Evolutionary conservation across 1,140 invertebrate genomes (phyloP).

Genomic region (Cyclargus thomasi): DNA sequence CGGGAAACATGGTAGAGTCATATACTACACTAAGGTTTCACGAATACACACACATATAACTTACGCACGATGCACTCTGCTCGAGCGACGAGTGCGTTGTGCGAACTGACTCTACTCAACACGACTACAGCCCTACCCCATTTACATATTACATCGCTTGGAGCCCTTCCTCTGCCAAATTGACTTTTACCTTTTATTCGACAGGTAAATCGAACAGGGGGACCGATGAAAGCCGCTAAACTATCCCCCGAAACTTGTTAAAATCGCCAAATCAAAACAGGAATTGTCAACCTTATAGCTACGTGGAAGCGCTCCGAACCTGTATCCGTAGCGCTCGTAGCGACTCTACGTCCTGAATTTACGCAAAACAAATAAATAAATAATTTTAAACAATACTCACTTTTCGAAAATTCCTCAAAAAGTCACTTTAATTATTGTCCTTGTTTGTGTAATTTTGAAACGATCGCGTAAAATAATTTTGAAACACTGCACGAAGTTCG

Average conservation of each 20-base stretch:
- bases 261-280: slow-evolving; percentile 26
- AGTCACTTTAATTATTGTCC: slow-evolving; percentile 42
- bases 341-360: slow-evolving; percentile 31
- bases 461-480: slow-evolving; percentile 43
- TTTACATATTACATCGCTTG: slow-evolving; percentile 63
- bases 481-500: slow-evolving; percentile 52
- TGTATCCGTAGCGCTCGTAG: slow-evolving; percentile 31
- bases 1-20: slow-evolving; percentile 54
- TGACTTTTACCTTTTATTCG: slow-evolving; percentile 74
- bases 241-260: slow-evolving; percentile 36
- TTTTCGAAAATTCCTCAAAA: slow-evolving; percentile 30
- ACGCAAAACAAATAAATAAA: slow-evolving; percentile 22
- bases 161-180: slow-evolving; percentile 69
- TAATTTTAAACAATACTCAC: slow-evolving; percentile 31
- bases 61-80: slow-evolving; percentile 37
- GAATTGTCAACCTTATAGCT: slow-evolving; percentile 12
- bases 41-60: slow-evolving; percentile 26
- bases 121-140: slow-evolving; percentile 61
- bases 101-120: slow-evolving; percentile 41
- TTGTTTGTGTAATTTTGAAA: slow-evolving; percentile 22
- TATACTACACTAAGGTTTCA: slow-evolving; percentile 6
- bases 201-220: slow-evolving; percentile 68
- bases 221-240: slow-evolving; percentile 52
- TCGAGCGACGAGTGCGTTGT: slow-evolving; percentile 34
- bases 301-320: slow-evolving; percentile 10